These are phyloP conservation scores for Petrocephalus zakoni DNA, from an alignment of 2,113 vertebrate species.

Conservation along the genomic window DNA sequence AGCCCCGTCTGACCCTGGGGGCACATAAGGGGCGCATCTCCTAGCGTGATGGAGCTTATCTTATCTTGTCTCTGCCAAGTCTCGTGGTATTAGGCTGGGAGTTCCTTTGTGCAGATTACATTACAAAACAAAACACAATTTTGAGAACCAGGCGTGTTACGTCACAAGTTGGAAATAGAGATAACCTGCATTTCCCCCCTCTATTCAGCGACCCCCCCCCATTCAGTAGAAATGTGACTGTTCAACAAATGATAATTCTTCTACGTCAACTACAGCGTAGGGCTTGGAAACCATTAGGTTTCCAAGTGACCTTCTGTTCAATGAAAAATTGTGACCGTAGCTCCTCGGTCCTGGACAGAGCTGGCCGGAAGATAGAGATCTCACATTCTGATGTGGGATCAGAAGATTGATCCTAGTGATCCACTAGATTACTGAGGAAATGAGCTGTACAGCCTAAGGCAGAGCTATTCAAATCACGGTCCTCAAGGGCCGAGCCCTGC, in stretches of 20 bases:
- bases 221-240: not conserved
- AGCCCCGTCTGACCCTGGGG: slow-evolving; percentile 34
- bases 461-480: too few species aligned
- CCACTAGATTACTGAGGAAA: not conserved
- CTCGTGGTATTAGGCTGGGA: slow-evolving; percentile 43
- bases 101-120: slow-evolving; percentile 35
- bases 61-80: not conserved
- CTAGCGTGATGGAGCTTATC: not conserved
- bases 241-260: not conserved
- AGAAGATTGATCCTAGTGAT: not conserved
- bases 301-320: not conserved
- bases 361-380: not conserved
- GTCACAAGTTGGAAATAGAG: slow-evolving; percentile 46
- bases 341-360: not conserved
- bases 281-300: not conserved
- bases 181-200: slow-evolving; percentile 33
- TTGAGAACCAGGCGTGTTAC: slow-evolving; percentile 36
- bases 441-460: not conserved
- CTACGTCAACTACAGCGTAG: not conserved
- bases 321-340: not conserved
- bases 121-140: slow-evolving; percentile 25
- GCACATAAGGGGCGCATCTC: not conserved
- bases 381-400: not conserved
- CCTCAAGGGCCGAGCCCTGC: too few species aligned
- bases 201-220: not conserved